A percentile compares a stretch with the other conserved stretches of the same genome.
These are phyloP conservation scores for Sminthopsis crassicaudata DNA, from an alignment of 2,113 vertebrate genomes.

Conservation along the genomic window DNA sequence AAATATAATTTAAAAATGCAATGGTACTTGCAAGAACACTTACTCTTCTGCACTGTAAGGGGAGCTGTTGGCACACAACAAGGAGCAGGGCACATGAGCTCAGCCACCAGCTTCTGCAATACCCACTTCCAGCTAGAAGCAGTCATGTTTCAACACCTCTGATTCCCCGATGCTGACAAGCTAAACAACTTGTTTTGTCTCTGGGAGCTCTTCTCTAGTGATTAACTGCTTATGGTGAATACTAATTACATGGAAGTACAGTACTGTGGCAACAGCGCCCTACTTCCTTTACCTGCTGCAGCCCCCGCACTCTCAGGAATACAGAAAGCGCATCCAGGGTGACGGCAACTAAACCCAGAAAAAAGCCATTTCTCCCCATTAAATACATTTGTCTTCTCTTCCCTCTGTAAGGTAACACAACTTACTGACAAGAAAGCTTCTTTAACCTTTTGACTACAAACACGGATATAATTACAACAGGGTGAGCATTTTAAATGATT, in stretches of 20 bases:
- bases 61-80: conserved; percentile 87
- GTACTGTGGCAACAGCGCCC: conserved; percentile 75
- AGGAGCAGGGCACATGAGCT: conserved; percentile 79
- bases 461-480: conserved; percentile 65
- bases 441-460: conserved; percentile 72
- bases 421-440: conserved; percentile 51
- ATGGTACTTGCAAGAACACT: conserved; percentile 82
- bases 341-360: conserved; percentile 69
- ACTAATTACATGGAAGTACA: conserved; percentile 86
- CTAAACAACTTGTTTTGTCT: conserved; percentile 91
- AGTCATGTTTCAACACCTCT: conserved; percentile 89
- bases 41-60: conserved; percentile 83
- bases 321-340: conserved; percentile 51
- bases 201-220: conserved; percentile 89
- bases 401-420: conserved; percentile 54
- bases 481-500: conserved; percentile 64
- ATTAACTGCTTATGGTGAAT: conserved; percentile 90
- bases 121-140: conserved; percentile 85
- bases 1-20: conserved; percentile 66
- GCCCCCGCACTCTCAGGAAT: conserved; percentile 54
- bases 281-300: conserved; percentile 78
- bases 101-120: conserved; percentile 80
- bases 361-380: conserved; percentile 70
- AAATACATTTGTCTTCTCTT: conserved; percentile 72
- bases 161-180: conserved; percentile 89